Conservation (phyloP, 2,888 invertebrate genomes). For the Vandiemenella viatica region DNA sequence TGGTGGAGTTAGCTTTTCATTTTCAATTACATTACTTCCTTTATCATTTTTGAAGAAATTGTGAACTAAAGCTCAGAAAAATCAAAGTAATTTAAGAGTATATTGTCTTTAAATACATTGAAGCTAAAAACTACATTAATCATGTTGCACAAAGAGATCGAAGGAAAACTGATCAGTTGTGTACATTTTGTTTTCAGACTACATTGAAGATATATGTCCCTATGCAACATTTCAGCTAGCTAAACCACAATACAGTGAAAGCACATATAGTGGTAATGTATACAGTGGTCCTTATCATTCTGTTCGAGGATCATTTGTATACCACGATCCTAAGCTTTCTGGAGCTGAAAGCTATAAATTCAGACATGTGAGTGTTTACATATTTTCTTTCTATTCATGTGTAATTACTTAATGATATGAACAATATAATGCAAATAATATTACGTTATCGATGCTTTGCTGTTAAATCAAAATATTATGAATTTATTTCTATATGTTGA, state of each 20-base stretch:
- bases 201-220: slow-evolving; percentile 85
- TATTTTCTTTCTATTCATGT: not conserved
- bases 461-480: no score
- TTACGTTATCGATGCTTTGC: no score
- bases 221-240: slow-evolving; percentile 85
- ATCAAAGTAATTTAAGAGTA: no score
- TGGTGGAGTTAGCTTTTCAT: no score
- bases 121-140: no score
- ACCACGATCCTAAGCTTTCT: slow-evolving; percentile 65
- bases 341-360: slow-evolving; percentile 56
- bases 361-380: slow-evolving; percentile 40
- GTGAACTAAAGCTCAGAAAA: no score
- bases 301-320: slow-evolving; percentile 72
- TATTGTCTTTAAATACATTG: no score
- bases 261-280: slow-evolving; percentile 78
- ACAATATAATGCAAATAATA: not conserved
- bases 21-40: no score
- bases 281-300: slow-evolving; percentile 78
- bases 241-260: slow-evolving; percentile 68
- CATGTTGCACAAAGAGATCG: no score
- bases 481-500: no score
- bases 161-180: no score
- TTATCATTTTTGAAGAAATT: no score
- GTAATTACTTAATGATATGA: not conserved
- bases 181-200: slow-evolving; percentile 52